phyloP scores from a whole-genome alignment of 2,113 vertebrate genomes.

The Emydura subglobosa region DNA sequence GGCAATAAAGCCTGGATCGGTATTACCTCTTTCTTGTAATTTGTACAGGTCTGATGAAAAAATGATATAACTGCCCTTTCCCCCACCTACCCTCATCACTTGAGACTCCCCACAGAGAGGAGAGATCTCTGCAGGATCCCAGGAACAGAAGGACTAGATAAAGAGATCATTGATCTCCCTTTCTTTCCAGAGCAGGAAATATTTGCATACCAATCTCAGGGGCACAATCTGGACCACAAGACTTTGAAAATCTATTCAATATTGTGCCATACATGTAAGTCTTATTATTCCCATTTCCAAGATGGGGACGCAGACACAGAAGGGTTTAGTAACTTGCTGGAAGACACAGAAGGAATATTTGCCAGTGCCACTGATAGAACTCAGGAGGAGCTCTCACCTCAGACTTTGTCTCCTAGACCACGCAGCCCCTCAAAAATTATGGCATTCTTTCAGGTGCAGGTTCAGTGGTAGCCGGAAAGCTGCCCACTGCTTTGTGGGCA shows the following conservation, averaged over 20 bases:
- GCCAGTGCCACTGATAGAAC: background rate
- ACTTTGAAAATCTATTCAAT: background rate
- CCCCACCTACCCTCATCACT: accelerated
- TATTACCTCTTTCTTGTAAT: background rate
- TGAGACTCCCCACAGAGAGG: background rate
- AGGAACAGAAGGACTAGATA: accelerated
- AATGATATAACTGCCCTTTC: too few relatives aligned
- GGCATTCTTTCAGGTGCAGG: background rate
- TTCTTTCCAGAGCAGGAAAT: background rate
- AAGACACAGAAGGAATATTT: background rate
- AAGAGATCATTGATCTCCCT: background rate
- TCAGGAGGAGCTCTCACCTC: background rate
- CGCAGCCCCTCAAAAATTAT: accelerated
- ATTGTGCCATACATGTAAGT: background rate
- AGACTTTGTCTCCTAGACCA: accelerated
- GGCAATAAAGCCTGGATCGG: background rate
- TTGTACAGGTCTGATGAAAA: background rate
- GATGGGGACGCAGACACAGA: background rate
- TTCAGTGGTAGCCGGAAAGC: conserved; percentile 48
- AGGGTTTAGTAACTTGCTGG: accelerated
- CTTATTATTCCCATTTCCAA: background rate
- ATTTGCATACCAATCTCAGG: background rate
- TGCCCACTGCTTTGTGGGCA: conserved; percentile 15
- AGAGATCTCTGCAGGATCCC: background rate
- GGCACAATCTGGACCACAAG: background rate